Base-by-base conservation (phyloP, 2,797 vertebrate species). In the Leucoraja ocellata region DNA sequence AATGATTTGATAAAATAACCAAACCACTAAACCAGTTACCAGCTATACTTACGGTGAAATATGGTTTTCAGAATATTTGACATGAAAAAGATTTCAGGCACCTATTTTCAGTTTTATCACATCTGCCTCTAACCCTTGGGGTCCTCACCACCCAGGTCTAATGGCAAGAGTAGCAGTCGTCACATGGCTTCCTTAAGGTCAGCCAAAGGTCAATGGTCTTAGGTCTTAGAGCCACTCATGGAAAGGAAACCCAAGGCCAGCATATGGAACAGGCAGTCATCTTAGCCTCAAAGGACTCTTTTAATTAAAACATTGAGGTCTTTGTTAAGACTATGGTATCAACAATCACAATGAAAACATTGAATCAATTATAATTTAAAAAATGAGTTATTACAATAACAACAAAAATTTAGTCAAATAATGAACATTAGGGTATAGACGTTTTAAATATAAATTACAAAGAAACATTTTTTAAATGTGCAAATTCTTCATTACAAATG, bases 301-400 rank as follows among this genome's bases (percentile, higher is more conserved):
- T 98, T 96, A 98, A 98, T 98, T 98, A 98, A 98, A 99, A 98
- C 98, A 98, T 97, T 97, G 97, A 98, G 97, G 97, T 97, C 97
- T 98, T 98, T 98, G 98, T 98, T 98, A 99, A 98, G 97, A 97
- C 97, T 98, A 97, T 96, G 97, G 98, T 97, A 97, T 92, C 90
- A 97, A 98, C 97, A 98, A 96, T 96, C 96, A 96, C 96, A 98
- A 92, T 92, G 90, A 92, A 92, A 92, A 92, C 90, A 92, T 73
- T 71, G 90, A 92, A 74, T 92, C 90, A 92, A 92, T 92, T 74
- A 92, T 88, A 92, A 74, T 74, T 76, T 91, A 54, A 76, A 92
- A 92, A n/a, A n/a, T 92, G 90, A 92, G 16, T 91, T 92, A 92
- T 25, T 73, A 91, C 28, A 91, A 74, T 88, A 91, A 91, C 88